Base-by-base conservation (phyloP, 2,888 invertebrate genomes). In the Synergus laeviventris region DNA sequence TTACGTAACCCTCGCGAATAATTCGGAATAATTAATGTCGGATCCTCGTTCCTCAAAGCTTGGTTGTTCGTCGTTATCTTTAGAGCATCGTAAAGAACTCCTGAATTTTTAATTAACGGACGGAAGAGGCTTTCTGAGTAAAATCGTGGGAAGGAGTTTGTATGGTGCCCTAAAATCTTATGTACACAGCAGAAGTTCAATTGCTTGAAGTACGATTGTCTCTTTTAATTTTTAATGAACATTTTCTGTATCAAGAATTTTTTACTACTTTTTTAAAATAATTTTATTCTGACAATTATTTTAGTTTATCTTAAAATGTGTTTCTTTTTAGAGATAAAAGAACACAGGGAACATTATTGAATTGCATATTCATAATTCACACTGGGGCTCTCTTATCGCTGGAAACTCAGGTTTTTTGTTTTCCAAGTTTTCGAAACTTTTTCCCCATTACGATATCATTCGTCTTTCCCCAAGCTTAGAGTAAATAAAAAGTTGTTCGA, bases 1-100 rank as follows among this genome's bases (percentile, higher is more conserved):
- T 84, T 84, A 82, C 81, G 80, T 61, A 81, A 82, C 79, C 79
- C 81, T 82, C 66, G 75, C 78, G 78, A 80, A 79, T 79, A 81
- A 82, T 78, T 78, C 76, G 78, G 80, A 81, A 84, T 85, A 85
- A 86, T 85, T 85, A 83, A 86, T 78, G 82, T 83, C 77, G 74
- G 76, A 76, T 79, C 76, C 79, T 56, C 76, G 78, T 82, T 81
- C 66, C 76, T 81, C 81, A 81, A 84, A 82, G 81, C 80, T 61
- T 56, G 64, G 73, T 64, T 74, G 80, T 78, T 66, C 79, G 81
- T 81, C 82, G 82, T 85, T 85, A 84, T 83, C 81, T 79, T 78
- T 81, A 75, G 62, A 78, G 70, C 77, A 76, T 64, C 73, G 74
- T 73, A 76, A 77, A 80, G 78, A 74, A 64, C 78, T 77, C 78